Evolutionary conservation across 2,797 vertebrate species (phyloP), one percentile per base, ranked within the genome.

Genomic region (Notoglanidium macrostoma): DNA sequence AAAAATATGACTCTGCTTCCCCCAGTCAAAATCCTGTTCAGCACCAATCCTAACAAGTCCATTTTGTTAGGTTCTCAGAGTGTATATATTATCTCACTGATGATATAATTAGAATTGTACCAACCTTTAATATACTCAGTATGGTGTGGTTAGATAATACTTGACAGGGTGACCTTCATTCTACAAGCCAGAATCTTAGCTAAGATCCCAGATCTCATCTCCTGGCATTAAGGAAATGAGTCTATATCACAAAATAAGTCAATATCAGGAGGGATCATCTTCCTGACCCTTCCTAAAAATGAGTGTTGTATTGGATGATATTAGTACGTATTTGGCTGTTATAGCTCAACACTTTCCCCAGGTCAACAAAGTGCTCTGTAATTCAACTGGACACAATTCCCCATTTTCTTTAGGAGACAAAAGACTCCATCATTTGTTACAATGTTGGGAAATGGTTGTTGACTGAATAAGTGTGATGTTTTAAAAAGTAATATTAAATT

Each of bases 211-310:
- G 5, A 40, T 40, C 40, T 40, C 44, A 83, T 55, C 21, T 83
- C 44, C 11, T 65, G 40, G 1, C 40, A 65, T 63, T 78, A 49
- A 29, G 40, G 11, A 80, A 61, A 80, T 59, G 21, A 55, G 44
- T 80, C 32, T 59, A 44, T 61, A 61, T 10, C 76, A 80, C 21
- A 26, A 26, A 82, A 19, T 82, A 67, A 82, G 59, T 49, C 23
- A 5, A 29, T 79, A 79, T 82, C 59, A 82, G 23, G 9, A 29
- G 14, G 40, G 61, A 82, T 65, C 26, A 82, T 82, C 79, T n/a
- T 81, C 40, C 49, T 49, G 46, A 81, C 40, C 35, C 78, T 44
- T 63, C 57, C 78, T 63, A 14, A 81, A 81, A 81, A 81, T 68
- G 2, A 83, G 44, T 32, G 29, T 83, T 68, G 54, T 83, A 54